These are phyloP conservation scores for rat (Rattus norvegicus) DNA, from an alignment of 2,113 vertebrate species.

Conservation along the genomic window GRCr8 NC_086027.1:46271501-46272000, in stretches of 20 bases:
- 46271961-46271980: neutral
- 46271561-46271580: conserved; percentile 87
- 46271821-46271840: neutral
- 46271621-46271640: conserved; percentile 4
- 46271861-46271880: neutral
- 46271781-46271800: neutral
- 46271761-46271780: too few relatives aligned
- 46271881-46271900: neutral
- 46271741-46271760: neutral
- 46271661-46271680: neutral
- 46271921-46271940: fast-evolving
- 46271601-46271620: conserved; percentile 79
- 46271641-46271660: neutral
- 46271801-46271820: neutral
- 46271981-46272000: neutral
- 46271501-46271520: conserved; percentile 85
- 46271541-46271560: conserved; percentile 89
- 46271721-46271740: neutral
- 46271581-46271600: conserved; percentile 86
- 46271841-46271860: neutral
- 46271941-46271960: too few relatives aligned
- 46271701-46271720: neutral
- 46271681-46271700: fast-evolving
- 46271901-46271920: neutral
- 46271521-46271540: conserved; percentile 86